Evolutionary conservation across 2,113 vertebrate genomes (phyloP).

Genomic region (Butorides virescens): DNA sequence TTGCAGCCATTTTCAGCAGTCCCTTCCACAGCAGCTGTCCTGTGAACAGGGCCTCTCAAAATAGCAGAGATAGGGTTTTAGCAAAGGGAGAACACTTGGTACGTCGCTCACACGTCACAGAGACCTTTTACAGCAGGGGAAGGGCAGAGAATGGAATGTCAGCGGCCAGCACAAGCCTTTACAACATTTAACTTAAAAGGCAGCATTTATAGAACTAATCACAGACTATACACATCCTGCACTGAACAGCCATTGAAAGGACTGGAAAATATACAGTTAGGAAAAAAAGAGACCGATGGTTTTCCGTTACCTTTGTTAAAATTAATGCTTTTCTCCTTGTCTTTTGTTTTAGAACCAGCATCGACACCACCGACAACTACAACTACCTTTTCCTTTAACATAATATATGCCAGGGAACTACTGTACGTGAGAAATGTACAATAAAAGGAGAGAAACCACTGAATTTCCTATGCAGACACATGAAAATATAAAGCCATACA

Average conservation of each 20-base stretch:
- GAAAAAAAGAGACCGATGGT: slow-evolving; percentile 59
- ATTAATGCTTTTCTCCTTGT: slow-evolving; percentile 51
- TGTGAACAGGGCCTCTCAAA: slow-evolving; percentile 56
- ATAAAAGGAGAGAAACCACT: slow-evolving; percentile 39
- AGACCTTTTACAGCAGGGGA: slow-evolving; percentile 23
- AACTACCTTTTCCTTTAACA: slow-evolving; percentile 55
- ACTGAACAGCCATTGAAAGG: slow-evolving; percentile 71
- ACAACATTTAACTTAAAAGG: slow-evolving; percentile 85
- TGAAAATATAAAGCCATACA: slow-evolving; percentile 70
- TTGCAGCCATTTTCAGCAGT: slow-evolving; percentile 38
- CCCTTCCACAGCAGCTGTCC: slow-evolving; percentile 37
- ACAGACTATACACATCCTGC: slow-evolving; percentile 82
- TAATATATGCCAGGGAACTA: slow-evolving; percentile 45
- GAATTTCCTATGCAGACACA: slow-evolving; percentile 55
- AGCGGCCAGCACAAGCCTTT: slow-evolving; percentile 86
- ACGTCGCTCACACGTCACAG: slow-evolving; percentile 56
- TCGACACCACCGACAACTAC: slow-evolving; percentile 46
- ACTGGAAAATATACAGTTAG: slow-evolving; percentile 72
- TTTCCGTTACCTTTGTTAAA: slow-evolving; percentile 40
- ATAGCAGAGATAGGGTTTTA: slow-evolving; percentile 43
- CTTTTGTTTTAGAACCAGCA: slow-evolving; percentile 47
- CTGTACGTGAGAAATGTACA: slow-evolving; percentile 56
- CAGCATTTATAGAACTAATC: slow-evolving; percentile 74
- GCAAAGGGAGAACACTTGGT: slow-evolving; percentile 29
- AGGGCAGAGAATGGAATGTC: slow-evolving; percentile 63